Percentiles rank a stretch among this genome's conserved stretches.
These are phyloP conservation scores for Machimus atricapillus DNA, from an alignment of 2,888 invertebrate genomes.

Conservation along the genomic window DNA sequence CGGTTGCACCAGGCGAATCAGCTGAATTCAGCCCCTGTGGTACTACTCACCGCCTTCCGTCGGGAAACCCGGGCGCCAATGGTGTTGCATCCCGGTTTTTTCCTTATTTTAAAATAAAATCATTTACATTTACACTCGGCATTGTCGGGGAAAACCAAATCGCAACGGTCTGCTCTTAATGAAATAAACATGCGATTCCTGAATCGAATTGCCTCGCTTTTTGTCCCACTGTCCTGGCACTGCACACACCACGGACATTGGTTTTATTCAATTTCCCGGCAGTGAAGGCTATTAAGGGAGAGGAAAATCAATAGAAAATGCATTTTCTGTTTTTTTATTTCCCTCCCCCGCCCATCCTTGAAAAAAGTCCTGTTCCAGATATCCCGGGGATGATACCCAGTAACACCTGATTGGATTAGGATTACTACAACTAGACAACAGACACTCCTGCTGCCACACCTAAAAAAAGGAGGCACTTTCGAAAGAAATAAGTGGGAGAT, in stretches of 20 bases:
- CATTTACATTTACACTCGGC: constrained; percentile 22
- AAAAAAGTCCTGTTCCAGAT: not conserved
- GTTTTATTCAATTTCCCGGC: constrained; percentile 6
- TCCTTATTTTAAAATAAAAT: constrained; percentile 17
- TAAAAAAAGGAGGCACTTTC: not conserved
- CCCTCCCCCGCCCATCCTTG: not conserved
- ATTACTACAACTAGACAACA: not conserved
- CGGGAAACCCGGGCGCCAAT: not conserved
- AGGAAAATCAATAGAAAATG: constrained; percentile 7
- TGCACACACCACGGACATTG: not conserved
- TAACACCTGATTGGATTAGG: constrained; percentile 5
- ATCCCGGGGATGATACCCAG: not conserved
- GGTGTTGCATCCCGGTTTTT: not conserved
- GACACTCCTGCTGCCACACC: not conserved
- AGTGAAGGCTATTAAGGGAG: not conserved
- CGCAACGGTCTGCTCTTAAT: not conserved
- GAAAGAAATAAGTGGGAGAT: not conserved
- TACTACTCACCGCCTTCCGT: not conserved
- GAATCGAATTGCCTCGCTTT: not conserved
- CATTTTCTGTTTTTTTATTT: not conserved
- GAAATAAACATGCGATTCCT: constrained; percentile 30
- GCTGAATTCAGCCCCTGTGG: not conserved
- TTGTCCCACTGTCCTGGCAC: not conserved
- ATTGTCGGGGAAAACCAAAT: not conserved
- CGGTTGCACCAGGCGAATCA: not conserved